phyloP scores from a whole-genome alignment of 1,140 invertebrate species.

The Bombus cullumanus region DNA sequence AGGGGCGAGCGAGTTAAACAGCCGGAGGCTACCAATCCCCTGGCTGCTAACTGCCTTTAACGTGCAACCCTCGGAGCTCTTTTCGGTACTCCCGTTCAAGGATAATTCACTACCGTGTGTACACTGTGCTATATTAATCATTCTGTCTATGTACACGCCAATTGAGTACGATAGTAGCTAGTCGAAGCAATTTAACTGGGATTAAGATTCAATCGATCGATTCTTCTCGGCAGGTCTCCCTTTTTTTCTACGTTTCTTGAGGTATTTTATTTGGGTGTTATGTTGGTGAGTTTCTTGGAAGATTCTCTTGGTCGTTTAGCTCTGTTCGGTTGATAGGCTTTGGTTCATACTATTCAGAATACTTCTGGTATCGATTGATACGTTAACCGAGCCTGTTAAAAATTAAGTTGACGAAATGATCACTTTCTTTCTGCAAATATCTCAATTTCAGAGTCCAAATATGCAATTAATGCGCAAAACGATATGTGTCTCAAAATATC shows the following conservation, averaged over 20 bases:
- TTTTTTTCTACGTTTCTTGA: background rate
- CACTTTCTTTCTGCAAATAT: too few species aligned
- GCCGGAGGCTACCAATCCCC: constrained; percentile 72
- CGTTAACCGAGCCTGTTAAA: too few species aligned
- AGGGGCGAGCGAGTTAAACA: constrained; percentile 73
- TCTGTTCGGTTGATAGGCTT: too few species aligned
- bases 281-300: too few species aligned
- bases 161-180: constrained; percentile 40
- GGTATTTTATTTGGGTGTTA: too few species aligned
- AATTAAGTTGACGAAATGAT: too few species aligned
- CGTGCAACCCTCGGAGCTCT: constrained; percentile 48
- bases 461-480: too few species aligned
- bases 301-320: too few species aligned
- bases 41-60: constrained; percentile 71
- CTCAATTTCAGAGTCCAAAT: too few species aligned
- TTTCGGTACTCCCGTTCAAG: constrained; percentile 43
- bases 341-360: too few species aligned
- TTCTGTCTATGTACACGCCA: constrained; percentile 53
- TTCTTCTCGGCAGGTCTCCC: background rate
- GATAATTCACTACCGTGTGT: constrained; percentile 43
- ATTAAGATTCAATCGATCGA: background rate
- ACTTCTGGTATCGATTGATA: too few species aligned
- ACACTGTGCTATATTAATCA: constrained; percentile 44
- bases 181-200: background rate
- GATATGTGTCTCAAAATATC: too few species aligned